Percentiles rank a stretch among this genome's conserved stretches.
Evolutionary conservation across 2,888 invertebrate species (phyloP).

Genomic region (Cheilosia pagana): DNA sequence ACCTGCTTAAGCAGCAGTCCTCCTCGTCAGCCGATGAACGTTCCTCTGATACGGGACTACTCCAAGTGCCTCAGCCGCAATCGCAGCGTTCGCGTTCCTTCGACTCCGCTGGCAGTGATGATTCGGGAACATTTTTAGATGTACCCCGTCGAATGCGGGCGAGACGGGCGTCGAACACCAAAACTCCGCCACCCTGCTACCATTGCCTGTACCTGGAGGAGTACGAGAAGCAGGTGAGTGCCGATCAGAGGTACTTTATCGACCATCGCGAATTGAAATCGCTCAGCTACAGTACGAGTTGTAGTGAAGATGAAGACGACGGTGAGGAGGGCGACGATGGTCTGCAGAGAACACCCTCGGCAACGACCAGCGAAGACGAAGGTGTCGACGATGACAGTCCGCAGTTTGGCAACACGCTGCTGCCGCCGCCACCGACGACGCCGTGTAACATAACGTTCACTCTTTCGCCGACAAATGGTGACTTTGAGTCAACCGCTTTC

Average conservation of each 20-base stretch:
- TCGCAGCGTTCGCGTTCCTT: constrained; percentile 91
- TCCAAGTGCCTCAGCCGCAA: constrained; percentile 88
- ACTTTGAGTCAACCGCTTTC: constrained; percentile 82
- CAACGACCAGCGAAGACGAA: constrained; percentile 84
- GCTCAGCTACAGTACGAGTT: constrained; percentile 85
- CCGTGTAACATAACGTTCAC: constrained; percentile 87
- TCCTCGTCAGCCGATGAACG: constrained; percentile 82
- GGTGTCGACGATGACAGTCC: constrained; percentile 83
- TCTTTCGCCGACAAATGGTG: constrained; percentile 85
- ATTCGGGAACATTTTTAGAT: constrained; percentile 85
- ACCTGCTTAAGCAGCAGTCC: constrained; percentile 81
- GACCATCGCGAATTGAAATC: constrained; percentile 81
- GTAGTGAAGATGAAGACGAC: constrained; percentile 84
- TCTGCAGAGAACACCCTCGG: constrained; percentile 77
- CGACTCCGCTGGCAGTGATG: constrained; percentile 89
- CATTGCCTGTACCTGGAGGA: constrained; percentile 91
- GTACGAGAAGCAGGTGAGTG: constrained; percentile 86
- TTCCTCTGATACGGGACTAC: constrained; percentile 83
- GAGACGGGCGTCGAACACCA: constrained; percentile 87
- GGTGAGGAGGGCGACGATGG: constrained; percentile 80
- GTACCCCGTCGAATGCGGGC: constrained; percentile 87
- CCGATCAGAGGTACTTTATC: constrained; percentile 81
- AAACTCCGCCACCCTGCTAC: constrained; percentile 88
- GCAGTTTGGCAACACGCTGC: constrained; percentile 83
- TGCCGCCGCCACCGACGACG: constrained; percentile 83